Evolutionary conservation across 1,140 invertebrate genomes (phyloP).

Genomic region (Leptinotarsa lineolata): DNA sequence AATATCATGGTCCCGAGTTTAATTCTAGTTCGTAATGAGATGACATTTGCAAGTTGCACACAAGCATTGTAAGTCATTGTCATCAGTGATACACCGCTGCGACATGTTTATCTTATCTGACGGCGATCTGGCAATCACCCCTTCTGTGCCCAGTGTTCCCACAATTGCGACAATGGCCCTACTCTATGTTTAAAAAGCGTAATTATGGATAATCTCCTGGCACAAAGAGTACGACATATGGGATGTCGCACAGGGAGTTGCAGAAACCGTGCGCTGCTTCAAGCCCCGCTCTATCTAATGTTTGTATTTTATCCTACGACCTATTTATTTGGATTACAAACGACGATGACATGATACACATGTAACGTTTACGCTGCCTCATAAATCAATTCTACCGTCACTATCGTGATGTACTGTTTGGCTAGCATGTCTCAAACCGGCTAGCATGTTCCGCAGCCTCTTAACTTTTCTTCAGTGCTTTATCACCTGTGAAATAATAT

Average conservation of each 20-base stretch:
- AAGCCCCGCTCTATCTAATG: background rate
- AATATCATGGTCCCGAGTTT: slow-evolving; percentile 31
- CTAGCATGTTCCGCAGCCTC: too few relatives aligned
- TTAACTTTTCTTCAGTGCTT: too few relatives aligned
- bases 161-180: slow-evolving; percentile 50
- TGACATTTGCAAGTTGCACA: slow-evolving; percentile 50
- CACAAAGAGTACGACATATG: slow-evolving; percentile 51
- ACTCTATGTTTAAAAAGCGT: slow-evolving; percentile 52
- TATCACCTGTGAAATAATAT: too few relatives aligned
- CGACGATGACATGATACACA: slow-evolving; percentile 30
- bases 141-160: slow-evolving; percentile 47
- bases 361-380: slow-evolving; percentile 22
- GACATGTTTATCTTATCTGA: slow-evolving; percentile 54
- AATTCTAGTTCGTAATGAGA: slow-evolving; percentile 26
- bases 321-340: slow-evolving; percentile 30
- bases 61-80: slow-evolving; percentile 45
- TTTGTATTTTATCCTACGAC: slow-evolving; percentile 6
- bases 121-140: slow-evolving; percentile 42
- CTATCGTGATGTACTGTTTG: background rate
- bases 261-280: background rate
- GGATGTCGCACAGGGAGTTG: slow-evolving; percentile 45
- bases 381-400: slow-evolving; percentile 7
- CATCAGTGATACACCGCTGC: slow-evolving; percentile 35
- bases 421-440: background rate
- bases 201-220: slow-evolving; percentile 54